phyloP scores from a whole-genome alignment of 1,140 invertebrate genomes.

The Mylabris phalerata region DNA sequence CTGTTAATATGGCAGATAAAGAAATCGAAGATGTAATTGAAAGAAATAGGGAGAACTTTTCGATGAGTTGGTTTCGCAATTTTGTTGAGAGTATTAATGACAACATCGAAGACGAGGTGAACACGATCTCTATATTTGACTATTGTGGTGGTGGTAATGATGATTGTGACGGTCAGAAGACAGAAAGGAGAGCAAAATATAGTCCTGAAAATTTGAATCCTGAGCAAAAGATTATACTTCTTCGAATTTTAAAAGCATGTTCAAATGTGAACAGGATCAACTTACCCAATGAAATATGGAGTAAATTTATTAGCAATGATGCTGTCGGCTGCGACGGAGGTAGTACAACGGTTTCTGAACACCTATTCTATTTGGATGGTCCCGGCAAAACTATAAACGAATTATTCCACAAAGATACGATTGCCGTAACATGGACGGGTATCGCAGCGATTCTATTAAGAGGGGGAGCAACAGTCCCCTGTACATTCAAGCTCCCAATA shows the following conservation, averaged over 20 bases:
- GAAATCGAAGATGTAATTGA: not conserved
- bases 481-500: conserved; percentile 29
- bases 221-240: not conserved
- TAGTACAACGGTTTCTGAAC: no score
- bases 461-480: conserved; percentile 31
- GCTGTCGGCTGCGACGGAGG: no score
- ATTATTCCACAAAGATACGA: not conserved
- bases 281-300: not conserved
- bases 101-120: no score
- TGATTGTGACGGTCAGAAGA: not conserved
- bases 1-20: not conserved
- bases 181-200: not conserved
- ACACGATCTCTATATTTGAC: no score
- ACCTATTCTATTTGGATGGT: conserved; percentile 22
- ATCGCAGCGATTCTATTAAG: conserved; percentile 33
- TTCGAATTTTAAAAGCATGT: not conserved
- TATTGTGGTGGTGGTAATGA: no score
- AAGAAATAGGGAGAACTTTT: not conserved
- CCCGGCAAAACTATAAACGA: conserved; percentile 16
- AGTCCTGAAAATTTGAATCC: not conserved
- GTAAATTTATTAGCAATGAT: not conserved
- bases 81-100: no score
- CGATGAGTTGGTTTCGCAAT: not conserved
- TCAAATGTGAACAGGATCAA: not conserved
- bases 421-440: conserved; percentile 31